phyloP scores from a whole-genome alignment of 2,797 vertebrate species.

The Cynodonichthys magdalenae region DNA sequence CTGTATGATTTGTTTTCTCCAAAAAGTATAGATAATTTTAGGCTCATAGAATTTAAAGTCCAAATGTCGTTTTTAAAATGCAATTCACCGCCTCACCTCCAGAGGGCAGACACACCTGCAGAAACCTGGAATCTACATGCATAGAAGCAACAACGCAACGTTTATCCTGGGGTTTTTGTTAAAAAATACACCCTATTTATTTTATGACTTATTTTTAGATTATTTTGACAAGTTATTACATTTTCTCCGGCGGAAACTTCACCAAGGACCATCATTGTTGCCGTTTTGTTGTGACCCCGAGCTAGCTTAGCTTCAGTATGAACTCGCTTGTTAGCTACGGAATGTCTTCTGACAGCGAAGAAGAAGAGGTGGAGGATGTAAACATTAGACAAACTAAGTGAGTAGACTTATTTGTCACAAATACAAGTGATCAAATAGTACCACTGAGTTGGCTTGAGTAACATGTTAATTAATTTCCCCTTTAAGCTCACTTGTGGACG shows the following conservation, averaged over 20 bases:
- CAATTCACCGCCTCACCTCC: conserved; percentile 44
- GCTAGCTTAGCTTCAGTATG: conserved; percentile 52
- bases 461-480: not conserved
- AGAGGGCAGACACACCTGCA: conserved; percentile 33
- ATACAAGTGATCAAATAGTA: no score
- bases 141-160: conserved; percentile 12
- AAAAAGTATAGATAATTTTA: no score
- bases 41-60: no score
- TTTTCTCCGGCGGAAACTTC: fast-evolving
- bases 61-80: not conserved
- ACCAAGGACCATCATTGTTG: not conserved
- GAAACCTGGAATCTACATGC: conserved; percentile 10
- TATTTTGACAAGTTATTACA: fast-evolving
- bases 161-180: not conserved
- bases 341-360: conserved; percentile 80
- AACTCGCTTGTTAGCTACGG: conserved; percentile 83
- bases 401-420: not conserved
- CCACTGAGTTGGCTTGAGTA: no score
- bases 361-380: conserved; percentile 60
- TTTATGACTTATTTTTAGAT: fast-evolving
- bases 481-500: conserved; percentile 26
- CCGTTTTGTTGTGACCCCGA: not conserved
- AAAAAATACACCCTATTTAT: not conserved
- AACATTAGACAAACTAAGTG: conserved; percentile 28
- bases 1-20: no score